phyloP scores from a whole-genome alignment of 2,888 invertebrate species.

The Apotomis betuletana region DNA sequence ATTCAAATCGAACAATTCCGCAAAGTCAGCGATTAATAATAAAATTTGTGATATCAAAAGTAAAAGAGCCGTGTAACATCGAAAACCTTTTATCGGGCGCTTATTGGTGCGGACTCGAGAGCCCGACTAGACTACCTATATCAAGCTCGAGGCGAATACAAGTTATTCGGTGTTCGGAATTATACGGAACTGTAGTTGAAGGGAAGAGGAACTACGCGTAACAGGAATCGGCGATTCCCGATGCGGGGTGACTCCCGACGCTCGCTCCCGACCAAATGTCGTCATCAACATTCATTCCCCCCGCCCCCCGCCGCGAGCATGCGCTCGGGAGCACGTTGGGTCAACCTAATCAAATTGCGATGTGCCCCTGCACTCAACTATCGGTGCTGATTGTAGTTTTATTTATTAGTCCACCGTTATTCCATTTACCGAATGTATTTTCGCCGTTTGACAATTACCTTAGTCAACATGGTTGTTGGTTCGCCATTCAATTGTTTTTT shows the following conservation, averaged over 20 bases:
- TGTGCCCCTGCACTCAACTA: conserved; percentile 55
- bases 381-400: conserved; percentile 46
- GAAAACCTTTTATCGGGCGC: conserved; percentile 68
- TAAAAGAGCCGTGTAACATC: conserved; percentile 58
- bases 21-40: conserved; percentile 20
- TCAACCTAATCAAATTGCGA: conserved; percentile 63
- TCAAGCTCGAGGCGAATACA: conserved; percentile 24
- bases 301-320: conserved; percentile 56
- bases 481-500: conserved; percentile 6
- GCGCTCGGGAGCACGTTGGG: conserved; percentile 63
- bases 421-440: conserved; percentile 14
- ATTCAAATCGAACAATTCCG: conserved; percentile 16
- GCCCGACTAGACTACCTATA: conserved; percentile 25
- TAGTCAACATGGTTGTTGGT: conserved; percentile 27
- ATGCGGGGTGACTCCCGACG: conserved; percentile 56
- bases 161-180: conserved; percentile 21
- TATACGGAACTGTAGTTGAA: conserved; percentile 26
- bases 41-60: conserved; percentile 48
- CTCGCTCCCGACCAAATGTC: conserved; percentile 65
- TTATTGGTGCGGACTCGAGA: conserved; percentile 50
- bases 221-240: conserved; percentile 48
- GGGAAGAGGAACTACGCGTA: conserved; percentile 18
- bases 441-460: conserved; percentile 27
- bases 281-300: conserved; percentile 69
- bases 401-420: conserved; percentile 33